Percentiles rank a stretch among this genome's conserved stretches.
Conservation (phyloP, 2,888 invertebrate genomes). For the Athalia rosae region DNA sequence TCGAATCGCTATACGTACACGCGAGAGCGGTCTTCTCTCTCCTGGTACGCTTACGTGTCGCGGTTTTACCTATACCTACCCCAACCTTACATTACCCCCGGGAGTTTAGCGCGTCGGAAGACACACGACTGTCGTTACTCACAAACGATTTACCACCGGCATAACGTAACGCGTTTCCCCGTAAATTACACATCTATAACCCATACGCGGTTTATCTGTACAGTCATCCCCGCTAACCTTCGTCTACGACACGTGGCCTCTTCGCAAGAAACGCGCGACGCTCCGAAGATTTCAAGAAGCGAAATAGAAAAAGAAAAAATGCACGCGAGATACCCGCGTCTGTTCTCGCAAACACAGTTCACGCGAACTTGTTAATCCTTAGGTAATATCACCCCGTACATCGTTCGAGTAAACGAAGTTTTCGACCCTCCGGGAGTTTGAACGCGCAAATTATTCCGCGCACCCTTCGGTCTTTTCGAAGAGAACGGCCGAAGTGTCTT, state of each 20-base stretch:
- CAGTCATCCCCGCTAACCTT: neutral
- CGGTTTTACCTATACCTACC: neutral
- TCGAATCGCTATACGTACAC: no score
- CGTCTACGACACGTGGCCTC: no score
- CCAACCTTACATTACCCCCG: neutral
- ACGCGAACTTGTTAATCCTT: neutral
- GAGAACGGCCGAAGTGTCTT: neutral
- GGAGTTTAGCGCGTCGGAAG: neutral
- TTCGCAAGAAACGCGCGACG: no score
- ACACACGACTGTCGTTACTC: slow-evolving; percentile 35
- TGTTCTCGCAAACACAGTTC: no score
- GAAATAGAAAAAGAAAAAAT: no score
- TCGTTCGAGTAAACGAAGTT: slow-evolving; percentile 7
- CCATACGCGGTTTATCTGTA: neutral
- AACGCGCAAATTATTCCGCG: slow-evolving; percentile 1
- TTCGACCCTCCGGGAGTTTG: neutral
- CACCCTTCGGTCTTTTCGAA: neutral
- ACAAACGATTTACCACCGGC: slow-evolving; percentile 36
- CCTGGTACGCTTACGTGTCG: neutral
- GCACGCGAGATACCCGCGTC: no score
- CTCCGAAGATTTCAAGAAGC: no score
- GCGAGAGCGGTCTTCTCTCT: neutral
- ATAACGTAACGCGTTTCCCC: neutral
- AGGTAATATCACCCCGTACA: neutral
- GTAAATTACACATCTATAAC: neutral